phyloP scores from a whole-genome alignment of 2,888 invertebrate species.

The Pristionchus arcanus region DNA sequence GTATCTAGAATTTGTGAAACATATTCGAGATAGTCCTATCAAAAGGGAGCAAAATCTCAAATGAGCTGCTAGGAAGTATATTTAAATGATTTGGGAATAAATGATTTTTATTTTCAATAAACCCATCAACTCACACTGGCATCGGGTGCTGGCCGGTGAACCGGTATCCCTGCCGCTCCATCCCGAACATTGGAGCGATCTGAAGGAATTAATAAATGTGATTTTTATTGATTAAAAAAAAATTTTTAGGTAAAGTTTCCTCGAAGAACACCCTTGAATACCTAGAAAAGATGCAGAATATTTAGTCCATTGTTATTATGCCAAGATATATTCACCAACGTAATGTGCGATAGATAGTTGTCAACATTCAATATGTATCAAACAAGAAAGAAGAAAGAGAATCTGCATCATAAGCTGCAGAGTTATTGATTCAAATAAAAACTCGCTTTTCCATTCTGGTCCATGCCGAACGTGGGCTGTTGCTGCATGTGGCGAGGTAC shows the following conservation, averaged over 20 bases:
- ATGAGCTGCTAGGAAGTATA: not conserved
- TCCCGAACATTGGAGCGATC: constrained; percentile 56
- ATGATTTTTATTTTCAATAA: not conserved
- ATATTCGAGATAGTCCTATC: not conserved
- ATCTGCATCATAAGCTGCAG: no score
- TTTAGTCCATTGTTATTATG: no score
- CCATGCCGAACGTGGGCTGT: constrained; percentile 62
- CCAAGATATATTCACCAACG: no score
- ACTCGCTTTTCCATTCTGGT: constrained; percentile 60
- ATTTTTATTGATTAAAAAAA: no score
- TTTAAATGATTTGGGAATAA: not conserved
- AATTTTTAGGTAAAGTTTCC: no score
- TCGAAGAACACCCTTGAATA: no score
- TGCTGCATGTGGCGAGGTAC: constrained; percentile 53
- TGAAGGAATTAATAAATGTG: not conserved
- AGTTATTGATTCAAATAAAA: not conserved
- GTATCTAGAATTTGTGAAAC: not conserved
- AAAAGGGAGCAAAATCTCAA: not conserved
- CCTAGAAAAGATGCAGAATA: no score
- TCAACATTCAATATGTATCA: no score
- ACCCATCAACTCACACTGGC: not conserved
- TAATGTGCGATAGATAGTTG: no score
- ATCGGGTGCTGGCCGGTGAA: constrained; percentile 2
- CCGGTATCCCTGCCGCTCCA: constrained; percentile 53
- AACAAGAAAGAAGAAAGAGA: not conserved